phyloP scores from a whole-genome alignment of 2,113 vertebrate species.

The Anthoscopus minutus region DNA sequence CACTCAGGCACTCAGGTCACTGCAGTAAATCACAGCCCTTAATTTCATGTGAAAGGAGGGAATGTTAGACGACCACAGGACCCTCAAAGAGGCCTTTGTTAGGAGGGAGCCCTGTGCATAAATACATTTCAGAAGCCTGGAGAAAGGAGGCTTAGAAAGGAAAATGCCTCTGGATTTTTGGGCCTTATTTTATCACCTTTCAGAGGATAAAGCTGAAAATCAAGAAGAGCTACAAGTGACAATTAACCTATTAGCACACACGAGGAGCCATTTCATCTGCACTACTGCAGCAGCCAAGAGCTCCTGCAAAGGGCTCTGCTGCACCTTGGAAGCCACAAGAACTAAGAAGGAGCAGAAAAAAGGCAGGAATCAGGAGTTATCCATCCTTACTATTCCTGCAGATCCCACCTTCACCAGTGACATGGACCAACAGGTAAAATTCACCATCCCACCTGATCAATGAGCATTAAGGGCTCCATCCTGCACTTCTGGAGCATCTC shows the following conservation, averaged over 20 bases:
- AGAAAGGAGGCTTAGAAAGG: slow-evolving; percentile 18
- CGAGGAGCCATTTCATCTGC: background rate
- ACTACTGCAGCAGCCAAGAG: background rate
- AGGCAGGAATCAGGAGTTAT: background rate
- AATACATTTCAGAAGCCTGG: background rate
- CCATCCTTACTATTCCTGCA: background rate
- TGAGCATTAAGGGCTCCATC: accelerated
- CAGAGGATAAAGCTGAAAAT: background rate
- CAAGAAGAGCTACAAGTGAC: background rate
- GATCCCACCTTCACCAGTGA: background rate
- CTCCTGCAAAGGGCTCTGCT: background rate
- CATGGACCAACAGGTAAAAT: accelerated
- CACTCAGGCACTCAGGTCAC: background rate
- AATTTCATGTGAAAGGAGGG: slow-evolving; percentile 19
- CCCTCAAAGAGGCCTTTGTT: slow-evolving; percentile 33
- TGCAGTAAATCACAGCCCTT: slow-evolving; percentile 15
- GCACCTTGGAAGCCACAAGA: background rate
- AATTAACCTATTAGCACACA: background rate
- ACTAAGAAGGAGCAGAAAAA: background rate
- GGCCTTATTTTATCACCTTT: slow-evolving; percentile 18
- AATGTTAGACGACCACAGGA: background rate
- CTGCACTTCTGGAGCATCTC: too few relatives aligned
- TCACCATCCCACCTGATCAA: accelerated
- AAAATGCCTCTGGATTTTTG: background rate
- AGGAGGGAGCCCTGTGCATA: background rate